Evolutionary conservation across 2,113 vertebrate genomes (phyloP).

Genomic region (Eira barbara): DNA sequence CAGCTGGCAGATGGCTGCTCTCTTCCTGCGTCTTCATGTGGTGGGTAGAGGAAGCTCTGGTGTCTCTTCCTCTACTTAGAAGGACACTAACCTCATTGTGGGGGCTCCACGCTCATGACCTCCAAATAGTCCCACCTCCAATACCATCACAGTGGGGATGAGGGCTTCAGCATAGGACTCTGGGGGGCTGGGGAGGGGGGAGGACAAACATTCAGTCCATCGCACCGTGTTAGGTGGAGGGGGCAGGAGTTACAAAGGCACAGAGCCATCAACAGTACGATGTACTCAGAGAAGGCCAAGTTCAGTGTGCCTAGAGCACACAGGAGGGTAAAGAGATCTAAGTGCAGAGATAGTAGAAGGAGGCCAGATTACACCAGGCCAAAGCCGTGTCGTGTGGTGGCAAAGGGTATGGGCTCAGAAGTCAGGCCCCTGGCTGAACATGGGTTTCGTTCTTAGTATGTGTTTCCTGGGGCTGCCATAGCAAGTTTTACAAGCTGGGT

Average conservation of each 20-base stretch:
- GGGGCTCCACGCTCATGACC: not conserved
- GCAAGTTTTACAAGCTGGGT: not conserved
- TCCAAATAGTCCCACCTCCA: not conserved
- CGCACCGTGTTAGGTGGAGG: accelerated
- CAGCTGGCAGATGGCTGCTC: not conserved
- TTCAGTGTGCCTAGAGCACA: not conserved
- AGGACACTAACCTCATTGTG: not conserved
- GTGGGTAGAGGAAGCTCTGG: not conserved
- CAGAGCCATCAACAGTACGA: not conserved
- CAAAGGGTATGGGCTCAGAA: not conserved
- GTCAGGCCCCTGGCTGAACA: not conserved
- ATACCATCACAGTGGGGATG: not conserved
- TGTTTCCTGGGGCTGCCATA: not conserved
- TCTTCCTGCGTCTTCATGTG: not conserved
- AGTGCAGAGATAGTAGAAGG: not conserved
- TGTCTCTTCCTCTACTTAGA: not conserved
- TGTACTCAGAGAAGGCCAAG: not conserved
- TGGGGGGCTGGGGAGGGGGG: no score
- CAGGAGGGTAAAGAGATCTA: not conserved
- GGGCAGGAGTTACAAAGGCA: not conserved
- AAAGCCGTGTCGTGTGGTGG: no score
- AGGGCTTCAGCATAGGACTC: not conserved
- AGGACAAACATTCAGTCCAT: not conserved
- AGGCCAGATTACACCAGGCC: not conserved
- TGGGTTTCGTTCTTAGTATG: no score